phyloP scores from a whole-genome alignment of 2,797 vertebrate species.

The Tolypeutes matacus region DNA sequence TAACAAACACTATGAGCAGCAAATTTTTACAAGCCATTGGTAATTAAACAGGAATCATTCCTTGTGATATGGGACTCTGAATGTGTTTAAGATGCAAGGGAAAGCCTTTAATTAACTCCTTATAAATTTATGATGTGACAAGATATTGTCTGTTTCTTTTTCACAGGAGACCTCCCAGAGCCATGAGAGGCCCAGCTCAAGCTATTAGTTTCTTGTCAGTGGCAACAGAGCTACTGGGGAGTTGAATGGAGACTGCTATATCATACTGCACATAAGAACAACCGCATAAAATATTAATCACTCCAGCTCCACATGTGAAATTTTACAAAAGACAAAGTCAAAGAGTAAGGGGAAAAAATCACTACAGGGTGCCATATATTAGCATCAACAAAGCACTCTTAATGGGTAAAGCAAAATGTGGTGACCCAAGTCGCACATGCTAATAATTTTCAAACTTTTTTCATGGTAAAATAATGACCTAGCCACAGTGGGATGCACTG shows the following conservation, averaged over 20 bases:
- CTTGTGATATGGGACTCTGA: constrained; percentile 73
- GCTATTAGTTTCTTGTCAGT: constrained; percentile 84
- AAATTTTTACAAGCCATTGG: constrained; percentile 76
- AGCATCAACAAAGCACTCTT: constrained; percentile 82
- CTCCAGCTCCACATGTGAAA: constrained; percentile 83
- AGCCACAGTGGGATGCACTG: constrained; percentile 79
- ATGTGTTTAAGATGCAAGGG: constrained; percentile 81
- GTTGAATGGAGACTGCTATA: constrained; percentile 72
- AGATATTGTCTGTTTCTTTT: constrained; percentile 84
- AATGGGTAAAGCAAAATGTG: constrained; percentile 82
- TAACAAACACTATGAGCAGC: constrained; percentile 74
- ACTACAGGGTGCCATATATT: constrained; percentile 79
- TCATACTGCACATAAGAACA: constrained; percentile 82
- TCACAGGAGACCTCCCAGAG: constrained; percentile 79
- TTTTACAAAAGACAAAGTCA: constrained; percentile 79
- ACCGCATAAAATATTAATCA: constrained; percentile 88
- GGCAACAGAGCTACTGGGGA: constrained; percentile 76
- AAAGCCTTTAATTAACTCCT: constrained; percentile 85
- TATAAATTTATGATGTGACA: constrained; percentile 86
- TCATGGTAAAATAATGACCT: constrained; percentile 84
- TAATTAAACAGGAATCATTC: constrained; percentile 76
- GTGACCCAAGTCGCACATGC: constrained; percentile 63
- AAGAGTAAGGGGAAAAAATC: constrained; percentile 68
- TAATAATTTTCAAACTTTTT: constrained; percentile 84
- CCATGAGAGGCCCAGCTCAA: constrained; percentile 71